These are phyloP conservation scores for Escarpia spicata DNA, from an alignment of 2,888 invertebrate genomes.

Conservation along the genomic window DNA sequence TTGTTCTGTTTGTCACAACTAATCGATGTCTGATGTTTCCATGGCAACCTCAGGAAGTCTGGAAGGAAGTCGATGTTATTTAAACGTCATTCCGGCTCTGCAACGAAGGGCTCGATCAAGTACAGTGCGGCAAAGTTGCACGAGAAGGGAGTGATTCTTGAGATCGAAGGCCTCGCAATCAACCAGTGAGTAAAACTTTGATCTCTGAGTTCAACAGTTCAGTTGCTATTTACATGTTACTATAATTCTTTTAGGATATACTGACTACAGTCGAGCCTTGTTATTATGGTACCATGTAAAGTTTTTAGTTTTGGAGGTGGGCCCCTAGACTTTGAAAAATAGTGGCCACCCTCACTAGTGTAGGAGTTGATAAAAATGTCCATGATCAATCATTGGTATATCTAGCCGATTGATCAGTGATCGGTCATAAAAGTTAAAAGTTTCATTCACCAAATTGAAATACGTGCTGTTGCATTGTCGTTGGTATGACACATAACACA, in stretches of 20 bases:
- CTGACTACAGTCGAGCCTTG: not conserved
- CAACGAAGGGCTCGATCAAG: slow-evolving; percentile 64
- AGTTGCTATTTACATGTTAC: not conserved
- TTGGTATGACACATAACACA: too few species aligned
- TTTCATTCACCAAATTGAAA: too few species aligned
- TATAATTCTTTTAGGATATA: not conserved
- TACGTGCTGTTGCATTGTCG: too few species aligned
- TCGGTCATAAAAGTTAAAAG: too few species aligned
- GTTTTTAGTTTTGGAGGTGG: too few species aligned
- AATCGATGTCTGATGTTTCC: not conserved
- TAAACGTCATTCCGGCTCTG: not conserved
- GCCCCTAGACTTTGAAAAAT: too few species aligned
- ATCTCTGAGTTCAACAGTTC: not conserved
- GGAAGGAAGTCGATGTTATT: slow-evolving; percentile 29
- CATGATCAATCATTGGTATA: too few species aligned
- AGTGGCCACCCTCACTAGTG: too few species aligned
- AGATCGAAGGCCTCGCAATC: slow-evolving; percentile 75
- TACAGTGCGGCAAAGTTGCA: slow-evolving; percentile 77
- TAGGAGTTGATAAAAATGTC: too few species aligned
- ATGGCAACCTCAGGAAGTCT: slow-evolving; percentile 31
- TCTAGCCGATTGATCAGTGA: too few species aligned
- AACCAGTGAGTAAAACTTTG: slow-evolving; percentile 68
- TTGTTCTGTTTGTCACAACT: not conserved
- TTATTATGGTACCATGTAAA: not conserved
- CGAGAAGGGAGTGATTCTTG: slow-evolving; percentile 78